These are phyloP conservation scores for Antheraea assamensis DNA, from an alignment of 2,888 invertebrate species.

Conservation along the genomic window DNA sequence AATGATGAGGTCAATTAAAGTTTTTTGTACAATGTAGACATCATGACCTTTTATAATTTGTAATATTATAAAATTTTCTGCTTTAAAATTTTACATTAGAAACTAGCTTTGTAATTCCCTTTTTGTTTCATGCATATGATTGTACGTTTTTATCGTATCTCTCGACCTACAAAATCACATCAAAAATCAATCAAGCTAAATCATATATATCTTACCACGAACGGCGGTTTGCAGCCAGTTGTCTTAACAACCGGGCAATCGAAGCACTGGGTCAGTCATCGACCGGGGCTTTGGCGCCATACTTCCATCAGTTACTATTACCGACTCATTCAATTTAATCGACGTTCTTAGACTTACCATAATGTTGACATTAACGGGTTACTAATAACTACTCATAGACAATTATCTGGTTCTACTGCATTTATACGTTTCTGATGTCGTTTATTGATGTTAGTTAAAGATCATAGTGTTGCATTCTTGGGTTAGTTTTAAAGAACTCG, in stretches of 20 bases:
- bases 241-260: conserved; percentile 47
- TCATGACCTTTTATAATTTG: neutral
- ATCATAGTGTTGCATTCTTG: neutral
- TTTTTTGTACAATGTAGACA: neutral
- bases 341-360: conserved; percentile 1
- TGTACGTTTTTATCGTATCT: neutral
- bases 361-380: conserved; percentile 8
- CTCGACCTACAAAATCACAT: conserved; percentile 8
- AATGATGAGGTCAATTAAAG: neutral
- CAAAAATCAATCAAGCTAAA: conserved; percentile 12
- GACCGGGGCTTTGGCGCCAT: conserved; percentile 42
- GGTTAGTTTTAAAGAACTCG: neutral
- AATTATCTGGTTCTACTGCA: neutral
- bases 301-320: conserved; percentile 2
- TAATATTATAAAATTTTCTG: neutral
- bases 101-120: neutral
- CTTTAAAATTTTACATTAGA: neutral
- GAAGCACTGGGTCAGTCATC: conserved; percentile 61
- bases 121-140: neutral
- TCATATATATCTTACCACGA: neutral
- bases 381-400: neutral
- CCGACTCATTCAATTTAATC: conserved; percentile 1
- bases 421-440: neutral
- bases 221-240: conserved; percentile 27
- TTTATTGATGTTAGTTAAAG: neutral